Base-by-base conservation (phyloP, 1,140 invertebrate genomes). In the Cotesia vestalis region DNA sequence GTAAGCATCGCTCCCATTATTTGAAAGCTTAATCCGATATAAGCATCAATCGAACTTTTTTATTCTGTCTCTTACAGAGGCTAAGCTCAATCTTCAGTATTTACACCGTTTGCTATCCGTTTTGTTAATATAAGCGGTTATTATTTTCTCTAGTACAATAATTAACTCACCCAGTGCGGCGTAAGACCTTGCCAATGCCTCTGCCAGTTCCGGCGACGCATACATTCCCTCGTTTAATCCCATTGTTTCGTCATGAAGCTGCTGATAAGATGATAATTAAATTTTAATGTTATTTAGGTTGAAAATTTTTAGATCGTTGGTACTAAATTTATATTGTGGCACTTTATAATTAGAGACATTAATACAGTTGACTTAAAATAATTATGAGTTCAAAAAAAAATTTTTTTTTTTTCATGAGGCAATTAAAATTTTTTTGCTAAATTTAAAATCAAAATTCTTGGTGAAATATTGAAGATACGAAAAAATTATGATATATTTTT, bases 161-260 rank as follows among this genome's bases (percentile, higher is more conserved):
- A 66, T 17, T 36, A 57, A 71, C 73, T 74, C 62, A 74, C 73
- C 69, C 3, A 74, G 17, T 6, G 73, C 73, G 9, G 60, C 73
- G 9, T 74, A 74, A 20, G 70, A 38, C 52, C 69, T 53, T 5
- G 73, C 73, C 9, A 74, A 35, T 11, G 69, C 73, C 53, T 70
- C 73, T 6, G 60, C 69, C 5, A 74, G n/a, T 64, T 72, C 73
- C 12, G 69, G 73, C 40, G 57, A 27, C 27, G 69, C 27, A 61
- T 66, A 72, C 40, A 75, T 20, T 14, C 17, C 71, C 5, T 63
- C 72, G 51, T 69, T 73, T 27, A 62, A 14, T 4, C 60, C 46
- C 9, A 46, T 46, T 9, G 17, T 51, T n/a, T 71, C 69, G 4
- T 53, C 69, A 17, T 36, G 69, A 17, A 66, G 46, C 69, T 71